Percentiles rank a stretch among this genome's conserved stretches.
Conservation (phyloP, 2,797 vertebrate genomes). For the Amniataba percoides region DNA sequence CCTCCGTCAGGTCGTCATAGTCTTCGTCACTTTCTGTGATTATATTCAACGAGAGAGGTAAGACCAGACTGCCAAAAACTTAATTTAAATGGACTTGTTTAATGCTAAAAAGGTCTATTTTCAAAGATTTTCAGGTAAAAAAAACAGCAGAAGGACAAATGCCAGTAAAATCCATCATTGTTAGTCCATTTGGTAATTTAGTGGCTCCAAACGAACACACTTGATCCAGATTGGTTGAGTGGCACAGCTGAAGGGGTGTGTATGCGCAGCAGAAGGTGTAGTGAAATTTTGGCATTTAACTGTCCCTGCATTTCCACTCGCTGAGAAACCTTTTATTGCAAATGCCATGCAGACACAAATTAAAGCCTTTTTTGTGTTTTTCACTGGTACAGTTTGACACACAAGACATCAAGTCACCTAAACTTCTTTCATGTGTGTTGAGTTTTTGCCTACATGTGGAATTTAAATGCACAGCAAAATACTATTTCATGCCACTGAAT, state of each 20-base stretch:
- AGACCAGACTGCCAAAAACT: background rate
- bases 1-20: constrained; percentile 87
- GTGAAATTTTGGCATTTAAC: constrained; percentile 42
- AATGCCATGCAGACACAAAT: constrained; percentile 11
- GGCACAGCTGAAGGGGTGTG: constrained; percentile 30
- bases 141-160: constrained; percentile 5
- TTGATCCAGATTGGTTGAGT: constrained; percentile 24
- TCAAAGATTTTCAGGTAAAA: background rate
- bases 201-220: constrained; percentile 21
- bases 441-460: background rate
- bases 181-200: constrained; percentile 30
- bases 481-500: background rate
- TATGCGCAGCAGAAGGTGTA: constrained; percentile 36
- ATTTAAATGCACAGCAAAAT: background rate
- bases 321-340: constrained; percentile 15
- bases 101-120: background rate
- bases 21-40: constrained; percentile 90
- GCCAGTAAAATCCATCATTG: background rate
- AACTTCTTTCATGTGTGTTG: background rate
- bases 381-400: constrained; percentile 1
- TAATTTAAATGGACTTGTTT: background rate
- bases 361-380: constrained; percentile 37
- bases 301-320: background rate
- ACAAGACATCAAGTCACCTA: constrained; percentile 8
- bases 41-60: background rate